Evolutionary conservation across 2,888 invertebrate species (phyloP), one percentile per base, ranked within the genome.

Genomic region (Nemoura dubitans): DNA sequence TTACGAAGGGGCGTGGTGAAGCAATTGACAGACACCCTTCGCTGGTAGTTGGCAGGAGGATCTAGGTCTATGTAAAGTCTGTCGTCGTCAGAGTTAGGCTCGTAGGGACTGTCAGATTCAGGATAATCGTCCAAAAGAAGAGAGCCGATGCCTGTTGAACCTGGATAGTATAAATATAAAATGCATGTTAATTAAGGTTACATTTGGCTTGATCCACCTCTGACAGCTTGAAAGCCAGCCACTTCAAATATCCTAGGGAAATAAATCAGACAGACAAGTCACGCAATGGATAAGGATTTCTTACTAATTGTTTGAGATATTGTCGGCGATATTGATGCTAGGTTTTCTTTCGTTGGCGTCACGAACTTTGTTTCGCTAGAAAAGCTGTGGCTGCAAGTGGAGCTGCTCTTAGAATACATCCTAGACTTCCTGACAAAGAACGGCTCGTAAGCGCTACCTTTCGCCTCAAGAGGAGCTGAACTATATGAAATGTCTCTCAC

Each of bases 1-100:
- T 26, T 28, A 10, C 0, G n/a, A 28, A 78, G 2, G n/a, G 78
- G 78, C 5, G 27, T 28, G 78, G 28, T n/a, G 30, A 81, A 81
- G 81, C 81, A 29, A 29, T 81, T 81, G 29, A 81, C 28, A 30
- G 81, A 81, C 2, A 29, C 28, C 6, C 81, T 27, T 2, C 81
- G 81, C 5, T 30, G 28, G 81, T 81, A 81, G 30, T 81, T 81
- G 30, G 30, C 29, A n/a, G 81, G 81, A 30, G 81, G 81, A 10
- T 81, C 81, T 27, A 81, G 81, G 30, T 81, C 81, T 30, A 81
- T 30, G 81, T 81, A 81, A 27, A 81, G 81, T n/a, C 30, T 27
- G 30, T 81, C 81, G 2, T n/a, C 16, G n/a, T 81, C 81, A 28
- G 81, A 81, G 16, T 81, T 30, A 1, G 28, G 14, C 59, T 59